Evolutionary conservation across 1,140 invertebrate genomes (phyloP).

Genomic region (Nasonia giraulti): DNA sequence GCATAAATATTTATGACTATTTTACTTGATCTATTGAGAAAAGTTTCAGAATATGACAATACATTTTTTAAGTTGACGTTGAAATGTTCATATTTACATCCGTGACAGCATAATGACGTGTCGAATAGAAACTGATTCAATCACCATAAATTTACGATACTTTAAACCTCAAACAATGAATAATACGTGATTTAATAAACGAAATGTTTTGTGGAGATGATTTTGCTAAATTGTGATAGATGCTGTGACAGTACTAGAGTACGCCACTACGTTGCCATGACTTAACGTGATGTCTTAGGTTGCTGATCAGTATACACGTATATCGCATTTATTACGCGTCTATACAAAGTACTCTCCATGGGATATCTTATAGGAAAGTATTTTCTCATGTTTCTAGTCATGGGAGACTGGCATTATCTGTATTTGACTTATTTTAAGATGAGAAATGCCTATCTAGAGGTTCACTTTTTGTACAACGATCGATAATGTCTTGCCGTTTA

Average conservation of each 20-base stretch:
- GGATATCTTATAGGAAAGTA: slow-evolving; percentile 38
- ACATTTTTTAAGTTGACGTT: no score
- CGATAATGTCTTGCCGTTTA: neutral
- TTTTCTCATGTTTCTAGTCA: slow-evolving; percentile 41
- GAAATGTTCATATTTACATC: no score
- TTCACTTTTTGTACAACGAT: neutral
- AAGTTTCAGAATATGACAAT: no score
- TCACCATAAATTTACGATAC: neutral
- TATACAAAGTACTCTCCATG: slow-evolving; percentile 26
- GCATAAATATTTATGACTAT: no score
- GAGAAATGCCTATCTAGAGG: neutral
- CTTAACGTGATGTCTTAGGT: neutral
- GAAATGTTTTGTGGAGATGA: neutral
- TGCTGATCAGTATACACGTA: neutral
- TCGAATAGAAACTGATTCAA: no score
- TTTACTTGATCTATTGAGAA: no score
- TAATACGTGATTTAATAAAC: no score
- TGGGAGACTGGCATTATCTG: neutral
- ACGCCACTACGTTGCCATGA: neutral
- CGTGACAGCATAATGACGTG: no score
- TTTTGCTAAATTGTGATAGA: neutral
- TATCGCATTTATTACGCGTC: slow-evolving; percentile 19
- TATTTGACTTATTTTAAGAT: slow-evolving; percentile 3
- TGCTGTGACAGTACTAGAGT: neutral
- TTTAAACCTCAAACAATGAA: neutral